phyloP scores from a whole-genome alignment of 2,888 invertebrate species.

The Patella caerulea region DNA sequence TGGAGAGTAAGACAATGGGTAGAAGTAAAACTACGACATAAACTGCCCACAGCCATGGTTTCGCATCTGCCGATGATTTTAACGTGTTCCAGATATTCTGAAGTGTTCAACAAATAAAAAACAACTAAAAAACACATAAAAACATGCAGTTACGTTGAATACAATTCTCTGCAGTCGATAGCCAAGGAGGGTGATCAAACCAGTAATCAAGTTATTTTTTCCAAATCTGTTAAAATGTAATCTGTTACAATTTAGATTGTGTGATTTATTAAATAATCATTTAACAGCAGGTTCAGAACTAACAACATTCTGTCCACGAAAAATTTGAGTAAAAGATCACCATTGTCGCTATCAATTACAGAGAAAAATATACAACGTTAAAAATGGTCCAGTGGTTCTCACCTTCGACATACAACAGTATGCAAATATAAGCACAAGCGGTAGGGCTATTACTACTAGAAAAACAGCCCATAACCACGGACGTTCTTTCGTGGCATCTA shows the following conservation, averaged over 20 bases:
- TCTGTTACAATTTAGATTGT: no score
- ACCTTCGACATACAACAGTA: constrained; percentile 79
- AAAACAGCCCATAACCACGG: constrained; percentile 94
- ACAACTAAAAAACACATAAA: constrained; percentile 24
- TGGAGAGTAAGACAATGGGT: constrained; percentile 84
- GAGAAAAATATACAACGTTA: no score
- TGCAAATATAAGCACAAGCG: constrained; percentile 85
- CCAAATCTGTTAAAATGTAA: no score
- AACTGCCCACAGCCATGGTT: constrained; percentile 93
- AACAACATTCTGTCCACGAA: neutral
- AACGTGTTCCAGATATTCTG: constrained; percentile 82
- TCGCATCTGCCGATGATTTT: constrained; percentile 83
- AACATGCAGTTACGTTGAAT: neutral
- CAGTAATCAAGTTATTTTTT: no score
- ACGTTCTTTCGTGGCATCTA: constrained; percentile 85
- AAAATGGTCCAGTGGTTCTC: constrained; percentile 26
- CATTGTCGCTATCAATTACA: neutral
- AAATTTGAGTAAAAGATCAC: constrained; percentile 8
- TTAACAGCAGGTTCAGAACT: no score
- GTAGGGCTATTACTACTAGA: constrained; percentile 82
- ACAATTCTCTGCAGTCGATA: no score
- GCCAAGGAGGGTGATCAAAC: no score
- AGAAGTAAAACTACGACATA: constrained; percentile 85
- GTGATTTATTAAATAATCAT: no score
- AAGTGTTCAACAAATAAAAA: constrained; percentile 69